These are phyloP conservation scores for Mylabris sibirica DNA, from an alignment of 2,888 invertebrate species.

Conservation along the genomic window DNA sequence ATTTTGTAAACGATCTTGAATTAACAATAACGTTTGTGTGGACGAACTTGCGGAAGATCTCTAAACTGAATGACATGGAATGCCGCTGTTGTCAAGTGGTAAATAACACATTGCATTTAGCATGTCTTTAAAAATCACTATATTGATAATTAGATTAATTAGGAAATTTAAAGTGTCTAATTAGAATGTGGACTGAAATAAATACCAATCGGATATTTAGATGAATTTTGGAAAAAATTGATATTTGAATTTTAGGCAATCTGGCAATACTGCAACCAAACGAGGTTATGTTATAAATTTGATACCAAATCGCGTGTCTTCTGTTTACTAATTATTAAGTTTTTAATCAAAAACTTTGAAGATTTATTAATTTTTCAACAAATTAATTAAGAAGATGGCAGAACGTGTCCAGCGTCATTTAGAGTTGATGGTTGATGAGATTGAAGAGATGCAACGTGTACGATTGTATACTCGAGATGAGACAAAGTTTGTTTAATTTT, in stretches of 20 bases:
- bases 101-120: too few relatives aligned
- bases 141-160: too few relatives aligned
- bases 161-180: too few relatives aligned
- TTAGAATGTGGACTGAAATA: too few relatives aligned
- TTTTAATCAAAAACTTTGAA: neutral
- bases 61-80: too few relatives aligned
- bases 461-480: neutral
- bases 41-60: too few relatives aligned
- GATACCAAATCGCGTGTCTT: neutral
- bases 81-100: too few relatives aligned
- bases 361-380: neutral
- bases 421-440: slow-evolving; percentile 3
- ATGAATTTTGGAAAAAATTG: too few relatives aligned
- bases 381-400: neutral
- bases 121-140: too few relatives aligned
- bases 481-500: neutral
- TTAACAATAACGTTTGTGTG: too few relatives aligned
- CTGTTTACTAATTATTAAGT: neutral
- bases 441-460: neutral
- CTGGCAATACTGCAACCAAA: neutral
- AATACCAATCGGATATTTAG: too few relatives aligned
- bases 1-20: too few relatives aligned
- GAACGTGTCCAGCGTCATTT: slow-evolving; percentile 10
- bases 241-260: neutral
- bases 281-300: neutral